Evolutionary conservation across 2,888 invertebrate genomes (phyloP).

Genomic region (Tuberolachnus salignus): DNA sequence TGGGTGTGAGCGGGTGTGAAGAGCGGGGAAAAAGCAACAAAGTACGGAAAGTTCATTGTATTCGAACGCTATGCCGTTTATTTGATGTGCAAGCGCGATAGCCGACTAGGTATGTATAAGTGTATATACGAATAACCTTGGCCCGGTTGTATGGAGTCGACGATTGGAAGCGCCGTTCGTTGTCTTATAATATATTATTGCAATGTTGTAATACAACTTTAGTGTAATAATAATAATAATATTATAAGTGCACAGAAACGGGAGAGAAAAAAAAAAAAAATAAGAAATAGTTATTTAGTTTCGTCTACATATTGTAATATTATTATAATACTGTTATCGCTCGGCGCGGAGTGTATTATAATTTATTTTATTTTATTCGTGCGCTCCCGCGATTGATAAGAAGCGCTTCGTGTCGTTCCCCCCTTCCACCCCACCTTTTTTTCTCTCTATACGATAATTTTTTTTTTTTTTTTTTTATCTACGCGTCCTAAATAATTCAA

Average conservation of each 20-base stretch:
- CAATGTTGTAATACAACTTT: conserved; percentile 44
- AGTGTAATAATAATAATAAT: not conserved
- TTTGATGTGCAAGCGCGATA: conserved; percentile 46
- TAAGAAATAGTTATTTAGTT: no score
- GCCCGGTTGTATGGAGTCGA: conserved; percentile 47
- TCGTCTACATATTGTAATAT: not conserved
- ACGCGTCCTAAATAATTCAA: conserved; percentile 15
- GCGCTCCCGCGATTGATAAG: conserved; percentile 1
- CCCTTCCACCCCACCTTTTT: not conserved
- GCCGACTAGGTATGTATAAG: not conserved
- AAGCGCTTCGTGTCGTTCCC: not conserved
- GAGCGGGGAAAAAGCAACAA: not conserved
- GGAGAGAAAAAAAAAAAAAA: no score
- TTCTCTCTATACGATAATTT: not conserved
- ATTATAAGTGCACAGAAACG: no score
- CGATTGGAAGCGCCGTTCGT: conserved; percentile 47
- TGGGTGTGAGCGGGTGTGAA: not conserved
- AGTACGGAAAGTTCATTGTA: conserved; percentile 45
- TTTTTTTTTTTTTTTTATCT: conserved; percentile 12
- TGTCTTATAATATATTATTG: conserved; percentile 12
- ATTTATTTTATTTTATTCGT: not conserved
- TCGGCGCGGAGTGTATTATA: not conserved
- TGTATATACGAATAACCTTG: conserved; percentile 38
- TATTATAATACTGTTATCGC: not conserved
- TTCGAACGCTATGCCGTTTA: conserved; percentile 28